Evolutionary conservation across 1,140 invertebrate genomes (phyloP).

Genomic region (Drosophila bocqueti): DNA sequence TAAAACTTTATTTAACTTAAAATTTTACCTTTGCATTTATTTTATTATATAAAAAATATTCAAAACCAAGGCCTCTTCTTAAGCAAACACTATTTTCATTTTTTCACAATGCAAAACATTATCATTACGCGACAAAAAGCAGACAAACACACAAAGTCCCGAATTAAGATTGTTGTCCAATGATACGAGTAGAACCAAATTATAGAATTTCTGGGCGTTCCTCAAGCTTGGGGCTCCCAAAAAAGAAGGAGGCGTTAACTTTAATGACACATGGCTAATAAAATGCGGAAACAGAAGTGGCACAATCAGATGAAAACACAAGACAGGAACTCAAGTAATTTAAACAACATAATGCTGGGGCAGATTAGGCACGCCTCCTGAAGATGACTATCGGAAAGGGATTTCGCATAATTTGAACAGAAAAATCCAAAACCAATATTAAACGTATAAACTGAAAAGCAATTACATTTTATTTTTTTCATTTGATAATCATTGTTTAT

Average conservation of each 20-base stretch:
- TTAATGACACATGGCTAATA: constrained; percentile 36
- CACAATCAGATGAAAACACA: constrained; percentile 45
- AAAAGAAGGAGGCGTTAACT: constrained; percentile 9
- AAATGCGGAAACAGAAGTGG: constrained; percentile 45
- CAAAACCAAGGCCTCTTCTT: no score
- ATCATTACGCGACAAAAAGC: constrained; percentile 27
- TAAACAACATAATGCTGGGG: constrained; percentile 27
- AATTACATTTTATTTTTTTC: no score
- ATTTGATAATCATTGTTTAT: not conserved
- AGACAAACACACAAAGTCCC: not conserved
- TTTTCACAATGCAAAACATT: not conserved
- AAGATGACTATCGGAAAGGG: constrained; percentile 15
- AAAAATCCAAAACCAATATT: not conserved
- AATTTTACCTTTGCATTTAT: not conserved
- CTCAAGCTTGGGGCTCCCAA: not conserved
- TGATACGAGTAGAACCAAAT: constrained; percentile 55
- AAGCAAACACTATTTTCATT: not conserved
- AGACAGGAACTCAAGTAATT: constrained; percentile 45
- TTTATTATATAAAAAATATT: not conserved
- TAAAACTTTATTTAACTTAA: no score
- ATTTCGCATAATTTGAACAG: not conserved
- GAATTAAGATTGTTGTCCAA: constrained; percentile 63
- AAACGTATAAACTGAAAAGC: not conserved
- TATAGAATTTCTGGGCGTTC: constrained; percentile 31
- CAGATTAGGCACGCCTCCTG: constrained; percentile 31